Conservation (phyloP, 1,140 invertebrate species). For the Eueides isabella region DNA sequence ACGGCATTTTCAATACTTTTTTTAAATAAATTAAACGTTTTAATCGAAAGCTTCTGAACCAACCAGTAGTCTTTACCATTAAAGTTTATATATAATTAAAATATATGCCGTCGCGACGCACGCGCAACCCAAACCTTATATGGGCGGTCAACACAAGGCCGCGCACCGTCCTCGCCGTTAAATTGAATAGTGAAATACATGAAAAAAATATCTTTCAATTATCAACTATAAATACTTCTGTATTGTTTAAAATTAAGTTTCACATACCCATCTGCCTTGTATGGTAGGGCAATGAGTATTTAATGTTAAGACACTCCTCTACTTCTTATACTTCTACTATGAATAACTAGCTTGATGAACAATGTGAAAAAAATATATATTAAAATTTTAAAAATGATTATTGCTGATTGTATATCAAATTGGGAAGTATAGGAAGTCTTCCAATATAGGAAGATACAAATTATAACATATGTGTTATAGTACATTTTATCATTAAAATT, state of each 20-base stretch:
- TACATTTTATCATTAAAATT: too few species aligned
- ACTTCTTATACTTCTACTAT: neutral
- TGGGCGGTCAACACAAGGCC: slow-evolving; percentile 49
- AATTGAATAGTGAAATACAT: slow-evolving; percentile 15
- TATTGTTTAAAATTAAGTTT: neutral
- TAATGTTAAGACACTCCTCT: neutral
- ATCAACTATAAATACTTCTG: neutral
- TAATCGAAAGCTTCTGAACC: neutral
- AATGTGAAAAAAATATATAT: too few species aligned
- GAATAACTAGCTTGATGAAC: too few species aligned
- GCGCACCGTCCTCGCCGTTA: slow-evolving; percentile 43
- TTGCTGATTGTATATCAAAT: too few species aligned
- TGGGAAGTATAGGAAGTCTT: too few species aligned
- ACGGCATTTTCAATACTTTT: neutral
- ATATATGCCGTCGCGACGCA: slow-evolving; percentile 19
- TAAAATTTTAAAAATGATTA: too few species aligned
- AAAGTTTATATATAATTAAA: slow-evolving; percentile 15
- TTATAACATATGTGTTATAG: too few species aligned
- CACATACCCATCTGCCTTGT: neutral
- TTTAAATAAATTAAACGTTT: neutral
- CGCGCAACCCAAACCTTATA: slow-evolving; percentile 45
- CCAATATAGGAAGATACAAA: too few species aligned
- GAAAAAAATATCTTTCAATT: slow-evolving; percentile 6
- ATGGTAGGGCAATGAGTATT: neutral
- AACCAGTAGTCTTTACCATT: neutral